These are phyloP conservation scores for Dasypus novemcinctus DNA, from an alignment of 2,113 vertebrate genomes.

Conservation along the genomic window DNA sequence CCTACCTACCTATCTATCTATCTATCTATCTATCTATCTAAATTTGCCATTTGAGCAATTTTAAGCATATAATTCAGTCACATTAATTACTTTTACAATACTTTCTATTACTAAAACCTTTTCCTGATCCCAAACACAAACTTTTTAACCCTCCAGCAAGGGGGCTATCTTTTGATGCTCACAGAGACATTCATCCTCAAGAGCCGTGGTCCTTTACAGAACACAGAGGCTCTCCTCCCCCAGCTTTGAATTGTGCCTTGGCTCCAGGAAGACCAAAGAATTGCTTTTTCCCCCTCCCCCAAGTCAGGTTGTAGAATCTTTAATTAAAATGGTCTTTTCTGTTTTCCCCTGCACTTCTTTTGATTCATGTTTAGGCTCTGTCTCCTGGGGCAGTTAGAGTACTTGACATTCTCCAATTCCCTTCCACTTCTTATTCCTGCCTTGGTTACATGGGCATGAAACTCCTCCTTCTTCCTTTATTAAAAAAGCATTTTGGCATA, in stretches of 20 bases:
- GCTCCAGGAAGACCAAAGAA: background rate
- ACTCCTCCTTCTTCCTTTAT: background rate
- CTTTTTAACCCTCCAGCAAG: too few relatives aligned
- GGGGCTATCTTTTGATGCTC: background rate
- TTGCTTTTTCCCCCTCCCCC: slow-evolving; percentile 2
- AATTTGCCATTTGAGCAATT: too few relatives aligned
- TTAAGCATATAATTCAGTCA: too few relatives aligned
- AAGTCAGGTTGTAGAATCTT: background rate
- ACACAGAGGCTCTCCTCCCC: background rate
- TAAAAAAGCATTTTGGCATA: background rate
- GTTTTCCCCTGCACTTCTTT: background rate
- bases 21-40: too few relatives aligned
- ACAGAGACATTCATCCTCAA: background rate
- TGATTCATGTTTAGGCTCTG: background rate
- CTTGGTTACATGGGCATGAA: background rate
- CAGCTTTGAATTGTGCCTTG: background rate
- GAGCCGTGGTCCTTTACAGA: background rate
- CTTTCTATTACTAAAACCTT: too few relatives aligned
- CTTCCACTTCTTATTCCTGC: background rate
- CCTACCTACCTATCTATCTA: too few relatives aligned
- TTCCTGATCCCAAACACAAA: too few relatives aligned
- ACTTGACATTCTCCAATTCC: background rate
- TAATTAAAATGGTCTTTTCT: slow-evolving; percentile 16
- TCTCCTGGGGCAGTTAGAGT: background rate
- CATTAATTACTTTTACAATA: too few relatives aligned